Evolutionary conservation across 2,888 invertebrate genomes (phyloP), one percentile per base, ranked within the genome.

Genomic region (Rhamnusium bicolor): DNA sequence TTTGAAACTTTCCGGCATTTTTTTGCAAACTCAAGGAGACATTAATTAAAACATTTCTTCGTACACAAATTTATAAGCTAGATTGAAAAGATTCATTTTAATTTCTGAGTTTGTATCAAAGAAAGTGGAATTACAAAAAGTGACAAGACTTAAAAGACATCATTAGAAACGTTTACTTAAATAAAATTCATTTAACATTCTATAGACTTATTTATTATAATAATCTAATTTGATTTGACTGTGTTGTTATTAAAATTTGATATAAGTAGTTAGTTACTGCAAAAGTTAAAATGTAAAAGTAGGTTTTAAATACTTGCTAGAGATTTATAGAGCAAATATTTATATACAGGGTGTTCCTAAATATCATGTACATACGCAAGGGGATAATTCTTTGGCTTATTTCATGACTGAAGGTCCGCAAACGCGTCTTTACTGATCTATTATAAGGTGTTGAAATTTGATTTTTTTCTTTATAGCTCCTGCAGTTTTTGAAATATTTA

Each of bases 11-110:
- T 62, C 16, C 14, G 19, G 10, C 14, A 12, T 63, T 69, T 21
- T 46, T 70, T 40, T n/a, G 67, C 24, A 46, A 56, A 24, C 46
- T 21, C 56, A 16, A 53, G 32, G 21, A 40, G 62, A 62, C 63
- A 62, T 70, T 70, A 70, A 63, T 70, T 70, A 62, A 70, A 70
- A 63, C 46, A 56, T 68, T 58, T 60, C 60, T 21, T 60, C n/a
- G 53, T 47, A 49, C 51, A 46, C 61, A 46, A 46, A 61, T 61
- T 61, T 61, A 19, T 46, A 40, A 46, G 21, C 61, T 21, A 61
- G 61, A 61, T 14, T 61, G 19, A 46, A 46, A 27, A 40, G 46
- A 46, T 61, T 61, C 19, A 46, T 61, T 32, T 32, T 46, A 46
- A 61, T 21, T 46, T 10, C 51, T 19, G 51, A 51, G 51, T 58